A percentile compares a stretch with the other conserved stretches of the same genome.
Evolutionary conservation across 2,888 invertebrate species (phyloP).

Genomic region (Cephus pulcher): DNA sequence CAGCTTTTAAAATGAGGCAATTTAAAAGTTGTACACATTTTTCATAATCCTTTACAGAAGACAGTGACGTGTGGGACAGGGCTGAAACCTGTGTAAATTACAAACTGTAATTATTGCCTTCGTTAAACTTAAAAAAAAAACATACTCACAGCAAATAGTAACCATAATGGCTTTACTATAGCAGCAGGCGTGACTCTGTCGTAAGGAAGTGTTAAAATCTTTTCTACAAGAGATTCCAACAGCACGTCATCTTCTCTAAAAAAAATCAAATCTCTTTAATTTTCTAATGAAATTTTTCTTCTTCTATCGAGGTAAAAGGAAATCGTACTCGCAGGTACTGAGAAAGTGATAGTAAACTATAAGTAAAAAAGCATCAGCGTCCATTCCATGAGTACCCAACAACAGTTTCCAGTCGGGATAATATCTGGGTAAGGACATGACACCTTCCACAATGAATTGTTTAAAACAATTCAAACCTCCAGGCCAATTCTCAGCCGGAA

Average conservation of each 20-base stretch:
- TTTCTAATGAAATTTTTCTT: neutral
- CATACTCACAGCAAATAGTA: slow-evolving; percentile 39
- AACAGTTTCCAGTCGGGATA: slow-evolving; percentile 19
- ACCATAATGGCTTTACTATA: slow-evolving; percentile 41
- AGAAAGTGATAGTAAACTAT: slow-evolving; percentile 41
- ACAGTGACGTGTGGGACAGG: slow-evolving; percentile 25
- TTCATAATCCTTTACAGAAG: slow-evolving; percentile 17
- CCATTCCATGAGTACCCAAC: neutral
- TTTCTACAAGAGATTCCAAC: neutral
- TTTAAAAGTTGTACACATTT: slow-evolving; percentile 28
- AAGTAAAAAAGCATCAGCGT: slow-evolving; percentile 30
- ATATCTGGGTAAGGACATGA: slow-evolving; percentile 29
- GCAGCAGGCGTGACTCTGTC: neutral
- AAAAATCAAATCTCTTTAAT: neutral
- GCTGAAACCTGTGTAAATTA: slow-evolving; percentile 24
- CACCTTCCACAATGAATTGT: slow-evolving; percentile 28
- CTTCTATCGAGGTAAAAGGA: neutral
- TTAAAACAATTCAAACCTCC: slow-evolving; percentile 26
- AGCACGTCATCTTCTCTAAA: neutral
- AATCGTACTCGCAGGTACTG: slow-evolving; percentile 35
- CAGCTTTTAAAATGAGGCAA: slow-evolving; percentile 23
- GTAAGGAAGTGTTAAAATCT: neutral
- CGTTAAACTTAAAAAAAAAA: neutral
- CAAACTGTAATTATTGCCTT: neutral
- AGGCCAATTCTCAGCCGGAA: slow-evolving; percentile 7